Evolutionary conservation across 1,140 invertebrate species (phyloP).

Genomic region (Ooceraea biroi): DNA sequence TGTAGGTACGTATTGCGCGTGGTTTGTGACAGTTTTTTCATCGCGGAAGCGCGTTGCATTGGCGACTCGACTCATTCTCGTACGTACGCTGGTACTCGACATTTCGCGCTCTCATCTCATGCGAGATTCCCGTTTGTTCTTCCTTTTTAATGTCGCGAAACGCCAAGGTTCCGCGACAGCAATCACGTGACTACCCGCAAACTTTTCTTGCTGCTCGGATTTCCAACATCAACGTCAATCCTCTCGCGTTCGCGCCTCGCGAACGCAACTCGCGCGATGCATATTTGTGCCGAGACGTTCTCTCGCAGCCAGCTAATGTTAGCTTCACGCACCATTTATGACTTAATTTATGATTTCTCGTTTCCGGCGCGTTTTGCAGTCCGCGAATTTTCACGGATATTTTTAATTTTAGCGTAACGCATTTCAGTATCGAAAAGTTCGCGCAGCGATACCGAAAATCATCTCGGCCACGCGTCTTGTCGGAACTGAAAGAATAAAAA

Average conservation of each 20-base stretch:
- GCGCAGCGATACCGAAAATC: no score
- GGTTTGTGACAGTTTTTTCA: constrained; percentile 48
- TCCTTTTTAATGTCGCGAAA: constrained; percentile 25
- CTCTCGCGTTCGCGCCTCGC: not conserved
- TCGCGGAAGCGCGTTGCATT: constrained; percentile 36
- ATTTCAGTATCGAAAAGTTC: no score
- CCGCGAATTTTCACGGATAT: not conserved
- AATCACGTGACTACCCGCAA: constrained; percentile 32
- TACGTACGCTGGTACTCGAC: not conserved
- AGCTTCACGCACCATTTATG: not conserved
- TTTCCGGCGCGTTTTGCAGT: not conserved
- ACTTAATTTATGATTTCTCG: no score
- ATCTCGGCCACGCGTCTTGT: not conserved
- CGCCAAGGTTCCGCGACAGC: constrained; percentile 35
- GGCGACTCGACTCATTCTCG: constrained; percentile 36
- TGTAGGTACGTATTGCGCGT: not conserved
- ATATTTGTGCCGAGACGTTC: constrained; percentile 3
- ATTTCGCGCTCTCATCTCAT: constrained; percentile 49
- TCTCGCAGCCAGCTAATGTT: not conserved
- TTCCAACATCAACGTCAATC: constrained; percentile 49
- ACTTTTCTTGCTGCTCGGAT: constrained; percentile 40
- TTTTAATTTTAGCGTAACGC: no score
- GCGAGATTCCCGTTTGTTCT: not conserved
- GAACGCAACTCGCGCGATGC: not conserved
- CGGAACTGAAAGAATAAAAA: no score